These are phyloP conservation scores for Augochlorella aurata DNA, from an alignment of 2,888 invertebrate species.

Conservation along the genomic window DNA sequence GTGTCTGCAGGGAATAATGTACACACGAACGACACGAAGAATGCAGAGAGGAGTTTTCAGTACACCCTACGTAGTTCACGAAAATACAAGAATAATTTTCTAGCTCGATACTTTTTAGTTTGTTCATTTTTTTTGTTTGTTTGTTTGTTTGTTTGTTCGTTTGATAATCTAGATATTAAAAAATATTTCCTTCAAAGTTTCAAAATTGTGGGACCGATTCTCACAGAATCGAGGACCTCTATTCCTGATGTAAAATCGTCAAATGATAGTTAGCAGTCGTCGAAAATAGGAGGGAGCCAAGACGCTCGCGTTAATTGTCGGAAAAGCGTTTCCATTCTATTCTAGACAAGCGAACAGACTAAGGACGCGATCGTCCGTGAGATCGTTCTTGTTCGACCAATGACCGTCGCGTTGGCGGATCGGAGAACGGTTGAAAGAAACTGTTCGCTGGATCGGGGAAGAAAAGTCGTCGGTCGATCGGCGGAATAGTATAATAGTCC, in stretches of 20 bases:
- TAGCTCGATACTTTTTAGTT: conserved; percentile 8
- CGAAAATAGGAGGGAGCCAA: conserved; percentile 6
- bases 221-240: conserved; percentile 2
- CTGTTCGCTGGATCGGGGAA: neutral
- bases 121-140: neutral
- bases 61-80: conserved; percentile 3
- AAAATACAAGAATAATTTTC: conserved; percentile 45
- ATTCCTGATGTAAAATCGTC: conserved; percentile 14
- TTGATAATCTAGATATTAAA: conserved; percentile 24
- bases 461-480: neutral
- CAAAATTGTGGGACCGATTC: conserved; percentile 17
- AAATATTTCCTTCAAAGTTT: conserved; percentile 28
- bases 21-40: conserved; percentile 16
- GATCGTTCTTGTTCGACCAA: neutral
- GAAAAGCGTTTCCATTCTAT: conserved; percentile 1
- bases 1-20: conserved; percentile 5
- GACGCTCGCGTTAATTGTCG: conserved; percentile 2
- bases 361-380: neutral
- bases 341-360: neutral
- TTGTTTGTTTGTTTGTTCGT: conserved; percentile 9
- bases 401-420: neutral
- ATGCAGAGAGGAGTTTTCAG: conserved; percentile 11
- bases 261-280: neutral
- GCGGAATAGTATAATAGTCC: neutral
- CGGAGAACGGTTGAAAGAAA: neutral